Evolutionary conservation across 1,140 invertebrate genomes (phyloP), one percentile per base, ranked within the genome.

Genomic region (Theocolax elegans): DNA sequence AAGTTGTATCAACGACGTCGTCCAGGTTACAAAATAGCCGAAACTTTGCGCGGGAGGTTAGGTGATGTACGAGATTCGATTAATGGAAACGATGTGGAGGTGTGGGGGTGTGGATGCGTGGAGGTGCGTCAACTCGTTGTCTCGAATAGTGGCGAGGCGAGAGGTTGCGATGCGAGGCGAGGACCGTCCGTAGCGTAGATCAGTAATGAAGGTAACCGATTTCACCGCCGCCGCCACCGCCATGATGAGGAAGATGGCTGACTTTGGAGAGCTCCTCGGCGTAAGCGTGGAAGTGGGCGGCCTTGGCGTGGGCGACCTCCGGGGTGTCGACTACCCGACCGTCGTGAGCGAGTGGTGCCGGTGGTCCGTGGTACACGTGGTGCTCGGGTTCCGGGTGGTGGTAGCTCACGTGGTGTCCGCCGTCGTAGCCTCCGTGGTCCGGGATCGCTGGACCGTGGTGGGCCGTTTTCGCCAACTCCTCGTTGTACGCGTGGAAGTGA

Each of bases 261-360:
- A 78, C 66, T 64, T 83, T 83, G 56, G 81, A 76, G 0, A 79
- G 77, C 60, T 78, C 87, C 56, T 87, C 85, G 25, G 85, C 85
- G 71, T 88, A 85, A 31, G 88, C 88, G 62, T 87, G 85, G 75
- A 88, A 87, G 73, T 89, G 89, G 4, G 81, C 86, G 19, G 87
- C 87, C 77, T 89, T 89, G 46, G 89, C 89, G 48, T 86, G 86
- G 49, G 87, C 87, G 4, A 90, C 89, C 80, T 89, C 89, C 38
- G 88, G 87, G 2, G 89, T 89, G 72, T 90, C 89, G 9, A 83
- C 75, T 31, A 83, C 80, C 40, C 81, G 81, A 10, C 83, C 83
- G 54, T 80, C 79, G 51, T 80, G 80, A 6, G 76, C 81, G n/a
- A 86, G 67, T 8, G 82, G 75, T 0, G 80, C 81, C 6, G 78